Evolutionary conservation across 2,888 invertebrate genomes (phyloP).

Genomic region (Drosophila borborema): DNA sequence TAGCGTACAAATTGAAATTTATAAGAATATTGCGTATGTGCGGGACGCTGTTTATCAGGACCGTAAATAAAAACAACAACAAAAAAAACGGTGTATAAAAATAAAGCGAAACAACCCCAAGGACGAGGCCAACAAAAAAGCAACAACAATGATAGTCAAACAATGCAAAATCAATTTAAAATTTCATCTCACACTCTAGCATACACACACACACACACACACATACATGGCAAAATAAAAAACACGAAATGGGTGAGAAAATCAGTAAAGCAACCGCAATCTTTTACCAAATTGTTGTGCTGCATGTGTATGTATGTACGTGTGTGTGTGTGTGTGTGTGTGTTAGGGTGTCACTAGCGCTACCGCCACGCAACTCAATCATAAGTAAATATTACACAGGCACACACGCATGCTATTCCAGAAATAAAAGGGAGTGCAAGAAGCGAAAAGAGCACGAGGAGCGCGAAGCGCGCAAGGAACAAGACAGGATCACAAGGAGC

Average conservation of each 20-base stretch:
- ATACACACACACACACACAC: slow-evolving; percentile 22
- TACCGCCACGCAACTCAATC: slow-evolving; percentile 76
- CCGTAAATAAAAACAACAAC: slow-evolving; percentile 40
- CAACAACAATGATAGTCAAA: slow-evolving; percentile 73
- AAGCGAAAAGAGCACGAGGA: slow-evolving; percentile 19
- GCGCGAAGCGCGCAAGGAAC: neutral
- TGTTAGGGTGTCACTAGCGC: slow-evolving; percentile 56
- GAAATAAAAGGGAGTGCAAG: slow-evolving; percentile 36
- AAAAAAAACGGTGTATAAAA: slow-evolving; percentile 22
- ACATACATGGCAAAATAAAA: slow-evolving; percentile 19
- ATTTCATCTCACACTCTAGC: slow-evolving; percentile 68
- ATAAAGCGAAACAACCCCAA: slow-evolving; percentile 45
- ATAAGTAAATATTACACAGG: slow-evolving; percentile 77
- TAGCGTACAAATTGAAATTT: slow-evolving; percentile 77
- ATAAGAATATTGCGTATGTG: slow-evolving; percentile 71
- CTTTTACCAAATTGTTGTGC: slow-evolving; percentile 79
- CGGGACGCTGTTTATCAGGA: slow-evolving; percentile 46
- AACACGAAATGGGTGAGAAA: slow-evolving; percentile 74
- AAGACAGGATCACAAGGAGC: slow-evolving; percentile 25
- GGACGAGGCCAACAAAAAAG: slow-evolving; percentile 59
- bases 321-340: slow-evolving; percentile 13
- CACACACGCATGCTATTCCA: slow-evolving; percentile 54
- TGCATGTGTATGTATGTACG: slow-evolving; percentile 17
- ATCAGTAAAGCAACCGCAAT: slow-evolving; percentile 81
- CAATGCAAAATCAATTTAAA: slow-evolving; percentile 83